Evolutionary conservation across 2,797 vertebrate species (phyloP), one percentile per base, ranked within the genome.

Genomic region (Buceros bicornis): DNA sequence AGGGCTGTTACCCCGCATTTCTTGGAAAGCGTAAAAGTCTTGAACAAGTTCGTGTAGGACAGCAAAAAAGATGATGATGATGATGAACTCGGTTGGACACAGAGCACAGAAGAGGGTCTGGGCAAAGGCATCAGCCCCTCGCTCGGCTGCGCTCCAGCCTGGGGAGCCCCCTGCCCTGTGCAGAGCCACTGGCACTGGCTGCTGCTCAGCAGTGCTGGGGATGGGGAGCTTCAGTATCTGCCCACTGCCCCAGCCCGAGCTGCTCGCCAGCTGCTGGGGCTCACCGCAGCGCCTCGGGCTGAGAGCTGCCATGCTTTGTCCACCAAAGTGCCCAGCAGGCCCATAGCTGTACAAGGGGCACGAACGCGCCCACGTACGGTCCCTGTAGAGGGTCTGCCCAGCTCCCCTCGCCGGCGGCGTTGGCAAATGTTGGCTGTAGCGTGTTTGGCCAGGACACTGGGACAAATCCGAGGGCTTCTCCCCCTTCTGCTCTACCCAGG

Each of bases 361-460:
- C 37, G 10, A 40, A 40, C 37, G 37, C 37, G 37, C 37, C 37
- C 37, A 40, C 37, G 37, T 48, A 1, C 8, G 2, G n/a, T 8
- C 14, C 29, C 28, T 21, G 1, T 2, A 31, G 50, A 12, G 11
- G 64, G 24, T 8, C 25, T 18, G 1, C 4, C 24, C 10, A 10
- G 21, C 25, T n/a, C 20, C 45, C 56, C 31, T 16, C 19, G 29
- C 13, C 29, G 2, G 0, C 4, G 35, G 45, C 4, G 1, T 4
- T 3, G 13, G 48, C 62, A 17, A 61, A 3, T 3, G 0, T 2
- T 4, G 43, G 28, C 77, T 11, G n/a, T 3, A 6, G 35, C 2
- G 0, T 4, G 4, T n/a, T 11, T 6, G 16, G 2, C 20, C 13
- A 1, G 16, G 1, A 6, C 3, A 0, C 47, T 14, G 47, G n/a